phyloP scores from a whole-genome alignment of 2,113 vertebrate species.

The Gymnocephalus cernua region DNA sequence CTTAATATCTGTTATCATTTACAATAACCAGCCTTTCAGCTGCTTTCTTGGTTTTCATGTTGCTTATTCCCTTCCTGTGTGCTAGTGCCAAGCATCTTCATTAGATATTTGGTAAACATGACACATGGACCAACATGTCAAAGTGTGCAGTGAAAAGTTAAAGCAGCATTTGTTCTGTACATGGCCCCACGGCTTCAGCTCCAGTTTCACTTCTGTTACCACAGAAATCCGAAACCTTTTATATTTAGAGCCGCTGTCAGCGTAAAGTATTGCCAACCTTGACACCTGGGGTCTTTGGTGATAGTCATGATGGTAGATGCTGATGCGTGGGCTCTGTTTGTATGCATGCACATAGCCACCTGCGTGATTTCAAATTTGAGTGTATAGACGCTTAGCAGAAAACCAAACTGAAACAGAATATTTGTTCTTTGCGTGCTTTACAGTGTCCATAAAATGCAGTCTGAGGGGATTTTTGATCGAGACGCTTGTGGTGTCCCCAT shows the following conservation, averaged over 20 bases:
- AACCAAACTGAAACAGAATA: constrained; percentile 13
- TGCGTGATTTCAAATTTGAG: neutral
- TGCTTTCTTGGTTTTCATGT: neutral
- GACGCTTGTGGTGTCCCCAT: constrained; percentile 11
- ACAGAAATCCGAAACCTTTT: constrained; percentile 52
- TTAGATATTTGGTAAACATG: neutral
- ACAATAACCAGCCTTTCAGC: neutral
- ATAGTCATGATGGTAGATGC: neutral
- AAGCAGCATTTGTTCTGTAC: constrained; percentile 25
- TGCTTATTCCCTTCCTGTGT: neutral
- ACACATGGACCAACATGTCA: neutral
- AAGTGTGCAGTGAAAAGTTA: constrained; percentile 1
- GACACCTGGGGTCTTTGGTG: constrained; percentile 46
- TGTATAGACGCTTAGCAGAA: neutral
- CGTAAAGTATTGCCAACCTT: constrained; percentile 60
- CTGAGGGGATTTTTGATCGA: constrained; percentile 12
- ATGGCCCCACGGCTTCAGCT: constrained; percentile 33
- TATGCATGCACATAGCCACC: neutral
- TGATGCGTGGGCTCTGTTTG: constrained; percentile 16
- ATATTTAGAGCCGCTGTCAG: constrained; percentile 68
- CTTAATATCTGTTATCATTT: neutral
- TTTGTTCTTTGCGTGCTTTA: constrained; percentile 6
- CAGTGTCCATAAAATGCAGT: constrained; percentile 10
- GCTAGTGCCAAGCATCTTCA: neutral
- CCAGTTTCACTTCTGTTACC: constrained; percentile 54